These are phyloP conservation scores for Aethes cnicana DNA, from an alignment of 2,888 invertebrate species.

Conservation along the genomic window DNA sequence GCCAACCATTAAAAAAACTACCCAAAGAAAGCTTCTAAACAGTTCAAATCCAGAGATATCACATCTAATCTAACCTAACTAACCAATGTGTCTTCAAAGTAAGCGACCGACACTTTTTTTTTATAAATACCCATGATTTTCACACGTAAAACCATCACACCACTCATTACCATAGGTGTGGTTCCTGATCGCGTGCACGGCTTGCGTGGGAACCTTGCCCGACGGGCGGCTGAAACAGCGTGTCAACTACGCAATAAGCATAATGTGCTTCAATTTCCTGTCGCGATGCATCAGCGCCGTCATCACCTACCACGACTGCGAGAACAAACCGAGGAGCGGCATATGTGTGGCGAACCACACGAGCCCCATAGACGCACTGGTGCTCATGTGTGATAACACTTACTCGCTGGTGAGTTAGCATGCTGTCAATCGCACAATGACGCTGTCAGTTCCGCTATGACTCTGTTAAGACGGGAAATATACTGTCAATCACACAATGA, in stretches of 20 bases:
- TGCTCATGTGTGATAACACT: slow-evolving; percentile 97
- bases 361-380: slow-evolving; percentile 98
- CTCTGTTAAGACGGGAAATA: too few species aligned
- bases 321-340: slow-evolving; percentile 90
- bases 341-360: slow-evolving; percentile 99
- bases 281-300: slow-evolving; percentile 95
- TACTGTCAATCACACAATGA: too few species aligned
- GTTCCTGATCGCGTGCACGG: slow-evolving; percentile 93
- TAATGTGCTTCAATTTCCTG: slow-evolving; percentile 96
- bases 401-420: slow-evolving; percentile 56
- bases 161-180: slow-evolving; percentile 84
- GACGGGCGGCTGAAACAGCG: slow-evolving; percentile 89
- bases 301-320: slow-evolving; percentile 92
- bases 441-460: too few species aligned
- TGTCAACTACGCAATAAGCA: slow-evolving; percentile 90
- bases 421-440: too few species aligned
- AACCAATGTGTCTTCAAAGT: background rate
- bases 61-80: too few species aligned
- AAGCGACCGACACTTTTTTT: too few species aligned
- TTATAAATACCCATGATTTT: too few species aligned
- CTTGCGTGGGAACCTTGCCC: slow-evolving; percentile 91
- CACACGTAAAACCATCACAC: background rate
- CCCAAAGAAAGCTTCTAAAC: too few species aligned
- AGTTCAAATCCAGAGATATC: too few species aligned
- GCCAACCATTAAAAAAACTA: too few species aligned